phyloP scores from a whole-genome alignment of 2,113 vertebrate genomes.

The Solea solea region DNA sequence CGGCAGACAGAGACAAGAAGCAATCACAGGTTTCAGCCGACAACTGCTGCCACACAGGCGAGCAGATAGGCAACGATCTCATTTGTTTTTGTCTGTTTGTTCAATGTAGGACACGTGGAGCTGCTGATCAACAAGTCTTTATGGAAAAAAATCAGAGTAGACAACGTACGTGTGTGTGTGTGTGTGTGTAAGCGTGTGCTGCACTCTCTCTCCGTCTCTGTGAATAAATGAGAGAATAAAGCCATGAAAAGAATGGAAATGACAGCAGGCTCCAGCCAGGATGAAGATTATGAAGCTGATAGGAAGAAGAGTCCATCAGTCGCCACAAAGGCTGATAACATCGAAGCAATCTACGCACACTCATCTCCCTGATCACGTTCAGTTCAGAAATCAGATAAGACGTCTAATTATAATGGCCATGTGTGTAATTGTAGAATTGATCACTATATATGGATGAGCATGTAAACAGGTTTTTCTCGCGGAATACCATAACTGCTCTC shows the following conservation, averaged over 20 bases:
- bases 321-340: conserved; percentile 4
- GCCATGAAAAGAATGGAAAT: conserved; percentile 25
- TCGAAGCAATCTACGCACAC: neutral
- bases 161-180: neutral
- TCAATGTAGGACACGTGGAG: conserved; percentile 3
- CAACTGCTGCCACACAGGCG: conserved; percentile 22
- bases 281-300: conserved; percentile 41
- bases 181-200: conserved; percentile 5
- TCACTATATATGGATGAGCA: neutral
- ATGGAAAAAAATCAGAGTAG: neutral
- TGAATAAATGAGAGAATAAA: conserved; percentile 35
- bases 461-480: neutral
- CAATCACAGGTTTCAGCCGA: conserved; percentile 6
- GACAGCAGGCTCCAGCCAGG: conserved; percentile 2
- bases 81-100: conserved; percentile 21
- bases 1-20: conserved; percentile 33
- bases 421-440: neutral
- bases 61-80: conserved; percentile 1
- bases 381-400: conserved; percentile 1
- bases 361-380: conserved; percentile 2
- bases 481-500: neutral
- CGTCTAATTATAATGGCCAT: neutral
- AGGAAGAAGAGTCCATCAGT: neutral
- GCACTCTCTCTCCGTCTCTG: conserved; percentile 25
- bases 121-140: conserved; percentile 15